Conservation (phyloP, 2,113 vertebrate species). For the Pampusana beccarii region DNA sequence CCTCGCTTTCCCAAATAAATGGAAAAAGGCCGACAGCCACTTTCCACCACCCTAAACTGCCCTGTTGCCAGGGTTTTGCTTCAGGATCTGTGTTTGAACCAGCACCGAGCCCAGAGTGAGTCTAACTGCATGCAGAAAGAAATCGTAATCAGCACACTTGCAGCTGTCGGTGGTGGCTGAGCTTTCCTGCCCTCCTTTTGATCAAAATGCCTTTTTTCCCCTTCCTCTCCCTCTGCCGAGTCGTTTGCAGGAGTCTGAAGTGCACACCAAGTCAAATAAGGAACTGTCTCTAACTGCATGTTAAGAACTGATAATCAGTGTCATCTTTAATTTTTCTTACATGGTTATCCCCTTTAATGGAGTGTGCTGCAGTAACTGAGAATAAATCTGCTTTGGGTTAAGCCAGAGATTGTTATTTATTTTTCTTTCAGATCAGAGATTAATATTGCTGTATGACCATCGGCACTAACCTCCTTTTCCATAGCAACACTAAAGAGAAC, state of each 20-base stretch:
- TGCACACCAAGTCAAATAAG: not conserved
- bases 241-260: not conserved
- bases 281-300: not conserved
- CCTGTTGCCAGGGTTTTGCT: not conserved
- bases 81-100: not conserved
- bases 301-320: constrained; percentile 29
- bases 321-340: constrained; percentile 34
- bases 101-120: not conserved
- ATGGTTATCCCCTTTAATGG: constrained; percentile 23
- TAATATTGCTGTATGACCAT: constrained; percentile 41
- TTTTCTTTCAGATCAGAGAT: constrained; percentile 66
- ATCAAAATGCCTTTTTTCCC: not conserved
- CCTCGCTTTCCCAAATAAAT: not conserved
- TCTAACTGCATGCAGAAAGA: not conserved
- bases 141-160: constrained; percentile 23
- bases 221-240: not conserved
- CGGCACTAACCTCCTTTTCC: constrained; percentile 65
- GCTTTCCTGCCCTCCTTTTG: not conserved
- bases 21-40: not conserved
- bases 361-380: constrained; percentile 12
- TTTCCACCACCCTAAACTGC: not conserved
- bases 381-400: constrained; percentile 55
- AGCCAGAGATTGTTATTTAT: constrained; percentile 61
- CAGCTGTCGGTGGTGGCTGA: not conserved
- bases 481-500: constrained; percentile 71